These are phyloP conservation scores for Daktulosphaira vitifoliae DNA, from an alignment of 1,140 invertebrate genomes.

Conservation along the genomic window DNA sequence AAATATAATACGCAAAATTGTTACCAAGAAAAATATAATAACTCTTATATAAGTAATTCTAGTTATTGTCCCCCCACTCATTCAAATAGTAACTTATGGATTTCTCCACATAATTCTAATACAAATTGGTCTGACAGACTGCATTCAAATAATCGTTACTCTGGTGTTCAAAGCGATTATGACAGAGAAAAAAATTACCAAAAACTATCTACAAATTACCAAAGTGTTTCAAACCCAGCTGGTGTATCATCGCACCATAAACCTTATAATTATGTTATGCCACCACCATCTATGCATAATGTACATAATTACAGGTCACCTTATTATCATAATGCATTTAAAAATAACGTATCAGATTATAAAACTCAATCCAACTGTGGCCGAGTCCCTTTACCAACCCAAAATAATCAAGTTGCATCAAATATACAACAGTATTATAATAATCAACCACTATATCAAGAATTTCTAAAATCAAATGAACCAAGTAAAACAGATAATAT, in stretches of 20 bases:
- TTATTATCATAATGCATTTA: background rate
- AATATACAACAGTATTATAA: constrained; percentile 12
- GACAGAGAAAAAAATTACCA: constrained; percentile 11
- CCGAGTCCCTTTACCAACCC: background rate
- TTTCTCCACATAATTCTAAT: constrained; percentile 1
- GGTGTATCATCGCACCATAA: background rate
- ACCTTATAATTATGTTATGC: constrained; percentile 17
- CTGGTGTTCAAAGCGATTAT: background rate
- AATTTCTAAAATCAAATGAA: background rate
- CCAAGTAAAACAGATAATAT: background rate
- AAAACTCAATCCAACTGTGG: background rate
- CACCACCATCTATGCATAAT: background rate
- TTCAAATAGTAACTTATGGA: constrained; percentile 16
- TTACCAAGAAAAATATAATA: constrained; percentile 10
- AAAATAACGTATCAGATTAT: background rate
- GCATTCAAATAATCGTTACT: background rate
- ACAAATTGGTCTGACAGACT: constrained; percentile 7
- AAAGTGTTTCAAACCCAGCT: background rate
- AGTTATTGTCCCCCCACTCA: constrained; percentile 7
- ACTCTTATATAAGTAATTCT: constrained; percentile 10
- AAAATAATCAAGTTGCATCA: background rate
- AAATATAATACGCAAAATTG: constrained; percentile 23
- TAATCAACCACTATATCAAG: background rate
- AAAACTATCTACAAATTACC: constrained; percentile 19
- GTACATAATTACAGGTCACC: constrained; percentile 14